Evolutionary conservation across 1,140 invertebrate species (phyloP).

Genomic region (Drosophila kurseongensis): DNA sequence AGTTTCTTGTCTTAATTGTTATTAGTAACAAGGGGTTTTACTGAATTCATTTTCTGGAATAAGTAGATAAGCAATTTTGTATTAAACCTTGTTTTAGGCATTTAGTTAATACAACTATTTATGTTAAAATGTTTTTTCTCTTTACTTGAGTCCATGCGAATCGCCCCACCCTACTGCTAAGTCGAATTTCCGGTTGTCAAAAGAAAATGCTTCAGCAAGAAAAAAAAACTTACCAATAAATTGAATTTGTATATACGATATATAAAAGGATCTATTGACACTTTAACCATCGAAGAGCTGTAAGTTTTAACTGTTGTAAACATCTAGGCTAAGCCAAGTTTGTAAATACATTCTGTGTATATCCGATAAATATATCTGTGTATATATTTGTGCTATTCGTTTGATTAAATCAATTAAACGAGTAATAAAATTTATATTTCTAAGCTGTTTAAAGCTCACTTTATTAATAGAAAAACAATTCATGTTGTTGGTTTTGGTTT

Average conservation of each 20-base stretch:
- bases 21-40: neutral
- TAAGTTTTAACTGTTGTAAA: conserved; percentile 74
- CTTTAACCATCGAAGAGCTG: conserved; percentile 61
- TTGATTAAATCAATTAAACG: conserved; percentile 24
- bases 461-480: conserved; percentile 3
- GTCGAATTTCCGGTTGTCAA: conserved; percentile 65
- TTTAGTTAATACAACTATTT: neutral
- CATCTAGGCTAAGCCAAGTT: conserved; percentile 46
- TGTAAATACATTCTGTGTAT: conserved; percentile 28
- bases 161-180: conserved; percentile 19
- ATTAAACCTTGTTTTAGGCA: no score
- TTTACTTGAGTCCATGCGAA: no score
- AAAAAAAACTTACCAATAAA: conserved; percentile 35
- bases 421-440: conserved; percentile 5
- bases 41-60: neutral
- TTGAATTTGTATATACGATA: conserved; percentile 40
- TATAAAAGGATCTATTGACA: conserved; percentile 28
- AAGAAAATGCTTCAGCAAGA: conserved; percentile 14
- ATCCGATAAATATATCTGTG: conserved; percentile 11
- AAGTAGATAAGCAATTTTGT: no score
- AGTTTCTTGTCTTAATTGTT: no score
- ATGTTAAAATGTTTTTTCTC: neutral
- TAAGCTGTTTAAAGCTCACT: conserved; percentile 17
- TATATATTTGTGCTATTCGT: conserved; percentile 17
- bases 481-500: neutral